These are phyloP conservation scores for Laticauda laticaudata DNA, from an alignment of 2,113 vertebrate genomes.

Conservation along the genomic window DNA sequence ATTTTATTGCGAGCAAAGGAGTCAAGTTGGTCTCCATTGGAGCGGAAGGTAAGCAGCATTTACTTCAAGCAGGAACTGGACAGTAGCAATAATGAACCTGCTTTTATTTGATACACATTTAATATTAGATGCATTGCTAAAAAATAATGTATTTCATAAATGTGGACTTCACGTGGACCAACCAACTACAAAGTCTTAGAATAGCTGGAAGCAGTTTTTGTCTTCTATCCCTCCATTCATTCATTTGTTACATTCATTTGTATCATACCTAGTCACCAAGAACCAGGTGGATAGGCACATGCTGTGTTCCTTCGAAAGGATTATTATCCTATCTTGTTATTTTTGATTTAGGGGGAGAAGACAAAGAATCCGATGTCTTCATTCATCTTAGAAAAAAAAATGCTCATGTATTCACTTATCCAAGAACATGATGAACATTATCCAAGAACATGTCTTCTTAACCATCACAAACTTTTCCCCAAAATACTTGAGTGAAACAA, in stretches of 20 bases:
- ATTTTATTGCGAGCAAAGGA: constrained; percentile 96
- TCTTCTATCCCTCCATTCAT: neutral
- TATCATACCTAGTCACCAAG: neutral
- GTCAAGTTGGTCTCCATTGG: constrained; percentile 97
- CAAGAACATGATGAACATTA: neutral
- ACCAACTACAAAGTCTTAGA: neutral
- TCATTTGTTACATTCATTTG: neutral
- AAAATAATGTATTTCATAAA: neutral
- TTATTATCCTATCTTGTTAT: neutral
- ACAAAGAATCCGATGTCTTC: neutral
- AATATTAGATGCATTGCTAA: neutral
- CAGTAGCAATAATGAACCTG: neutral
- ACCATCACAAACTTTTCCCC: neutral
- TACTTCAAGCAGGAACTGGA: neutral
- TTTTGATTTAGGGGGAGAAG: neutral
- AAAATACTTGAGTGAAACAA: neutral
- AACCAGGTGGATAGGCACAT: neutral
- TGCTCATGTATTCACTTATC: neutral
- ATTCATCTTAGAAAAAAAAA: neutral
- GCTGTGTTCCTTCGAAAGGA: neutral
- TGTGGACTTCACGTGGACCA: neutral
- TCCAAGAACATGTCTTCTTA: neutral
- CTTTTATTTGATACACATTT: neutral
- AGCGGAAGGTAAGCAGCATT: constrained; percentile 84
- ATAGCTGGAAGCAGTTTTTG: neutral